Evolutionary conservation across 2,888 invertebrate genomes (phyloP).

Genomic region (Chorisops tibialis): DNA sequence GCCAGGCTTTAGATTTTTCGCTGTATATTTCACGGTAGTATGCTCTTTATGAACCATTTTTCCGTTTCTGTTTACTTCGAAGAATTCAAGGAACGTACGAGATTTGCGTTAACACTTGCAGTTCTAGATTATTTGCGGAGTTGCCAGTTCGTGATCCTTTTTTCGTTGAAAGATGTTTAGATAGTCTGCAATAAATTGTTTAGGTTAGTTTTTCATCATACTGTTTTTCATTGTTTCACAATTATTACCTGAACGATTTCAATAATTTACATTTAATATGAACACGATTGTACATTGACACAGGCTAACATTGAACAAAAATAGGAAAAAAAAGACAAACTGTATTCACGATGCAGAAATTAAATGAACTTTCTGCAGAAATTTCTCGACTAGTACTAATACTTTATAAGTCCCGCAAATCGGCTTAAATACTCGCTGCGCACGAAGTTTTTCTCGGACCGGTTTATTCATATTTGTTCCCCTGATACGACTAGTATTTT

Average conservation of each 20-base stretch:
- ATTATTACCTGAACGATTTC: slow-evolving; percentile 39
- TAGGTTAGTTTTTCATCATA: background rate
- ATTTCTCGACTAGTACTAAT: background rate
- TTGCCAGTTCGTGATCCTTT: slow-evolving; percentile 83
- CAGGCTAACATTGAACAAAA: slow-evolving; percentile 36
- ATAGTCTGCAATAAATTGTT: slow-evolving; percentile 59
- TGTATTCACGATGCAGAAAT: too few species aligned
- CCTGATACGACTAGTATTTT: too few species aligned
- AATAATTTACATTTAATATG: slow-evolving; percentile 41
- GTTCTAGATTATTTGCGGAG: slow-evolving; percentile 79
- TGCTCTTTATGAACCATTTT: slow-evolving; percentile 44
- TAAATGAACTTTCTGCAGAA: background rate
- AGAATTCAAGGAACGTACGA: slow-evolving; percentile 78
- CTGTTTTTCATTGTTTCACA: background rate
- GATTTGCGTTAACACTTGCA: slow-evolving; percentile 75
- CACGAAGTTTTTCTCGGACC: too few species aligned
- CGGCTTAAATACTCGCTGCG: slow-evolving; percentile 1
- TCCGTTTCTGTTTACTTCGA: background rate
- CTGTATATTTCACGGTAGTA: slow-evolving; percentile 9
- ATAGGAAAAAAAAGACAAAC: background rate
- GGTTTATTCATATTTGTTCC: too few species aligned
- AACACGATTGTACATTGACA: slow-evolving; percentile 49
- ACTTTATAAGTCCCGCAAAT: background rate
- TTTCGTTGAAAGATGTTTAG: slow-evolving; percentile 75
- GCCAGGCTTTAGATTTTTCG: slow-evolving; percentile 23